These are phyloP conservation scores for Lutjanus erythropterus DNA, from an alignment of 2,113 vertebrate species.

Conservation along the genomic window DNA sequence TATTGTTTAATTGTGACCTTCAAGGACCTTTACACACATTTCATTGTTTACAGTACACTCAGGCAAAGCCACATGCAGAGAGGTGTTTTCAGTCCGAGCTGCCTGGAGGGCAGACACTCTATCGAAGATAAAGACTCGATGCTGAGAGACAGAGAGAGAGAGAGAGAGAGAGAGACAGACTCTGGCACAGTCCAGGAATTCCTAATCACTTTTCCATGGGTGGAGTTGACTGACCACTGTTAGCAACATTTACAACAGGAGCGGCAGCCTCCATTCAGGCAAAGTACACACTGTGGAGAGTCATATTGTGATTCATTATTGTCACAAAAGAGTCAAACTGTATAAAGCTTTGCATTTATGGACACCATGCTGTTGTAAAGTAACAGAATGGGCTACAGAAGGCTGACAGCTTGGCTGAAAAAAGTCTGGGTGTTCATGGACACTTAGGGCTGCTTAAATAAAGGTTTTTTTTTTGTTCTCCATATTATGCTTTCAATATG, in stretches of 20 bases:
- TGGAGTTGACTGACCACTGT: constrained; percentile 44
- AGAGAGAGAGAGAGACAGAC: constrained; percentile 12
- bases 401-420: no score
- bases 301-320: constrained; percentile 8
- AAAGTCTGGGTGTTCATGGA: not conserved
- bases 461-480: not conserved
- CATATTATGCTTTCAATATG: not conserved
- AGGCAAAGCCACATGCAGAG: not conserved
- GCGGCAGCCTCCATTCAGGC: constrained; percentile 22
- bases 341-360: not conserved
- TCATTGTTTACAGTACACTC: constrained; percentile 64
- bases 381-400: not conserved
- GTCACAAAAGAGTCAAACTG: not conserved
- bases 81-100: constrained; percentile 24
- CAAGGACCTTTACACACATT: constrained; percentile 9
- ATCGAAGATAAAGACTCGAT: constrained; percentile 28
- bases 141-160: not conserved
- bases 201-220: constrained; percentile 68
- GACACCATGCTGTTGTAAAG: not conserved
- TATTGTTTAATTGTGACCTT: constrained; percentile 2
- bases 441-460: not conserved
- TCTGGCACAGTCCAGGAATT: constrained; percentile 53
- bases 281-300: constrained; percentile 39
- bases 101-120: constrained; percentile 5
- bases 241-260: constrained; percentile 37